phyloP scores from a whole-genome alignment of 2,888 invertebrate genomes.

The Epirrhoe alternata region DNA sequence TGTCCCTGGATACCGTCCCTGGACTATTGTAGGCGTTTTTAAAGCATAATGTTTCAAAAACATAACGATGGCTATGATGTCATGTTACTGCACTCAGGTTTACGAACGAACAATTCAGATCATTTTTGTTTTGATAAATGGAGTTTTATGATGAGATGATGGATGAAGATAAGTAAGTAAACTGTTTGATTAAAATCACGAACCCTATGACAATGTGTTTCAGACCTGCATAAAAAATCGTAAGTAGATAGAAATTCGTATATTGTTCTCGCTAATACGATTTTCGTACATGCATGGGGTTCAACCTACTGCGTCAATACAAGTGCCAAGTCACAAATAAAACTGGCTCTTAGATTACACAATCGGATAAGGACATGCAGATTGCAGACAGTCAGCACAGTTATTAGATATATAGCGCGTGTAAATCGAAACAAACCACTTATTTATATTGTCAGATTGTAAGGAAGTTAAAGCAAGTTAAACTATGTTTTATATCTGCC shows the following conservation, averaged over 20 bases:
- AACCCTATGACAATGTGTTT: too few species aligned
- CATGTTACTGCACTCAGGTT: neutral
- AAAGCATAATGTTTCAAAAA: conserved; percentile 6
- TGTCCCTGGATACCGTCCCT: neutral
- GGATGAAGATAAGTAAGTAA: too few species aligned
- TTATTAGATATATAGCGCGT: conserved; percentile 3
- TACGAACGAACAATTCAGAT: neutral
- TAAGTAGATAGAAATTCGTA: too few species aligned
- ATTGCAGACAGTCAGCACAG: neutral
- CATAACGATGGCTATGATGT: conserved; percentile 10
- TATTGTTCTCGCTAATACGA: too few species aligned
- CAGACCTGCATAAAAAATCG: too few species aligned
- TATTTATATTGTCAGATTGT: conserved; percentile 18
- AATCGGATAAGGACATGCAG: neutral
- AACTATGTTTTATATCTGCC: conserved; percentile 14
- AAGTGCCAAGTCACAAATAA: too few species aligned
- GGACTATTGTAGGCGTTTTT: neutral
- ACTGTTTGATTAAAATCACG: too few species aligned
- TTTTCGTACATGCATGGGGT: too few species aligned
- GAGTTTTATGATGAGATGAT: neutral
- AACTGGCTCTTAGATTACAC: too few species aligned
- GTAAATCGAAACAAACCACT: neutral
- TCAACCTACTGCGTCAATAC: too few species aligned
- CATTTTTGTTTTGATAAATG: neutral
- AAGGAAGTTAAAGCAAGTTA: conserved; percentile 25